Evolutionary conservation across 2,888 invertebrate species (phyloP).

Genomic region (Thelaira solivaga): DNA sequence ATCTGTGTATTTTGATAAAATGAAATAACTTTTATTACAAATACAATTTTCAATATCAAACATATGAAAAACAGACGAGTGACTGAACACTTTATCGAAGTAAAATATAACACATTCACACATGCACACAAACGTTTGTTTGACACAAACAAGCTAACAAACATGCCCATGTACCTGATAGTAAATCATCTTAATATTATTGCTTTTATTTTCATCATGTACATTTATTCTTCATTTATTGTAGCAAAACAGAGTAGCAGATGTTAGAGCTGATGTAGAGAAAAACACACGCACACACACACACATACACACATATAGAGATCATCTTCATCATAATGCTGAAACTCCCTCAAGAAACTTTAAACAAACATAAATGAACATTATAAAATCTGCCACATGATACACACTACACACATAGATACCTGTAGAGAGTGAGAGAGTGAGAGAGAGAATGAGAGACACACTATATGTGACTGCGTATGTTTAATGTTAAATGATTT

Average conservation of each 20-base stretch:
- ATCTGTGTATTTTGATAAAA: conserved; percentile 50
- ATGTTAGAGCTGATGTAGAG: conserved; percentile 21
- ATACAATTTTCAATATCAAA: conserved; percentile 57
- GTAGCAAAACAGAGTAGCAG: conserved; percentile 34
- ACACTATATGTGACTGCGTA: too few species aligned
- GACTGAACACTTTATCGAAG: not conserved
- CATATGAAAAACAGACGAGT: not conserved
- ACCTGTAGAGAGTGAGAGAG: too few species aligned
- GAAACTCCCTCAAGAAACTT: too few species aligned
- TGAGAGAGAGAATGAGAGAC: too few species aligned
- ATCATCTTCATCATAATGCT: too few species aligned
- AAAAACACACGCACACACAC: not conserved
- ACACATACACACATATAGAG: conserved; percentile 7
- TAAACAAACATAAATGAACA: too few species aligned
- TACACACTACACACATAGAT: too few species aligned
- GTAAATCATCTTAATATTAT: conserved; percentile 49
- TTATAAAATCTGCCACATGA: too few species aligned
- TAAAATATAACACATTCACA: not conserved
- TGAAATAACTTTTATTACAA: conserved; percentile 50
- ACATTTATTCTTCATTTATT: conserved; percentile 27
- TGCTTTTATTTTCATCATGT: conserved; percentile 42
- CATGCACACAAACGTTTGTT: not conserved
- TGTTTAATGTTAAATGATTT: too few species aligned
- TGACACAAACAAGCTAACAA: not conserved
- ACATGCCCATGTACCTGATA: not conserved